Base-by-base conservation (phyloP, 2,797 vertebrate species). In the Manis pentadactyla region DNA sequence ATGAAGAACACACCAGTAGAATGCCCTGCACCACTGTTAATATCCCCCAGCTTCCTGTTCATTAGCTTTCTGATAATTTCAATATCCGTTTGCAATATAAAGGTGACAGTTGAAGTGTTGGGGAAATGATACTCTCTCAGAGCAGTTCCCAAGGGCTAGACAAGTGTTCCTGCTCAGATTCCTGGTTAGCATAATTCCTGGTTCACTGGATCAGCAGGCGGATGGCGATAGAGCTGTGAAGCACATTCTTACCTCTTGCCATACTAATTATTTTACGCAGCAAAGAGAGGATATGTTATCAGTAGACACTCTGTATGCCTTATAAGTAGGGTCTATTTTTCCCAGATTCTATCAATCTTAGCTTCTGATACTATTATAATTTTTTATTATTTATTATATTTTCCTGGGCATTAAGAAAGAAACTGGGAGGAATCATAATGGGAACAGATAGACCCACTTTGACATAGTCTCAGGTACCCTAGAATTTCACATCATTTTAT, bases 181-280 rank as follows among this genome's bases (percentile, higher is more conserved):
- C 93, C 97, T 92, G 87, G 66, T 17, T 93, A 93, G 96, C 81
- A 92, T 84, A 95, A 64, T 93, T 94, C 90, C 61, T 87, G 81
- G 64, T 75, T 97, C 95, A 87, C 86, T 78, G n/a, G 94, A 89
- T 96, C 93, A 74, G 92, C 23, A n/a, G 86, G 87, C 87, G 94
- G 96, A 81, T 87, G 79, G 92, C 91, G 74, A 85, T 0, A 15
- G 87, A 95, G 55, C 59, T 90, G 46, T 59, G 55, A 91, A 82
- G 87, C 69, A 21, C 91, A 51, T 79, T 94, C 92, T 91, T 92
- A 87, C 74, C 57, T 87, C 83, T 95, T 7, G 25, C 92, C 27
- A 42, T 57, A 68, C 55, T 81, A 86, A 93, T 92, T 94, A 74
- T 92, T 93, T 78, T 61, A 81, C 73, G 84, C 57, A 66, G 31